A percentile compares a stretch with the other conserved stretches of the same genome.
These are phyloP conservation scores for Psittacula derbiana DNA, from an alignment of 2,797 vertebrate species.

Conservation along the genomic window DNA sequence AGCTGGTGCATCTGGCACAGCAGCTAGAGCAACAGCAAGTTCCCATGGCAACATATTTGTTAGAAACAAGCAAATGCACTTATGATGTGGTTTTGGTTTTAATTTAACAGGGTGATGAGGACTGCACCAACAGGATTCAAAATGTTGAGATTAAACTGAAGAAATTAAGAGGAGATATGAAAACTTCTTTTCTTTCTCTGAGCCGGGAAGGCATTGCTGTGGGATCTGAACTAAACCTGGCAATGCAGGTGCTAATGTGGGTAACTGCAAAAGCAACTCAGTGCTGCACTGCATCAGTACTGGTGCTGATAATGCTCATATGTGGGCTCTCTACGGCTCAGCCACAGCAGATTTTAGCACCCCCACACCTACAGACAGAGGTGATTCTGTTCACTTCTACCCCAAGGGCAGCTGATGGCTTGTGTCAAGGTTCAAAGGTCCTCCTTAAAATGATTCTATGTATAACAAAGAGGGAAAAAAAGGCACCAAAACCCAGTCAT, in stretches of 20 bases:
- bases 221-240: neutral
- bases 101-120: neutral
- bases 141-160: constrained; percentile 7
- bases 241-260: neutral
- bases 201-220: neutral
- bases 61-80: constrained; percentile 38
- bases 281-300: neutral
- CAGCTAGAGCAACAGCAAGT: constrained; percentile 55
- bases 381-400: accelerated
- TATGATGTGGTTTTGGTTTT: neutral
- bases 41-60: constrained; percentile 74
- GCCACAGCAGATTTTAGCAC: neutral
- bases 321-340: neutral
- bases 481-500: neutral
- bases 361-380: neutral
- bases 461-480: neutral
- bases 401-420: neutral
- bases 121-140: constrained; percentile 2
- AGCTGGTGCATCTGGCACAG: constrained; percentile 38
- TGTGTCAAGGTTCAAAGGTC: neutral
- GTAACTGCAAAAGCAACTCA: neutral
- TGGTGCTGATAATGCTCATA: neutral
- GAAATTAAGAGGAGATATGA: neutral
- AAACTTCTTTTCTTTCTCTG: neutral
- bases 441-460: neutral